These are phyloP conservation scores for Petrocephalus zakoni DNA, from an alignment of 2,113 vertebrate species.

Conservation along the genomic window DNA sequence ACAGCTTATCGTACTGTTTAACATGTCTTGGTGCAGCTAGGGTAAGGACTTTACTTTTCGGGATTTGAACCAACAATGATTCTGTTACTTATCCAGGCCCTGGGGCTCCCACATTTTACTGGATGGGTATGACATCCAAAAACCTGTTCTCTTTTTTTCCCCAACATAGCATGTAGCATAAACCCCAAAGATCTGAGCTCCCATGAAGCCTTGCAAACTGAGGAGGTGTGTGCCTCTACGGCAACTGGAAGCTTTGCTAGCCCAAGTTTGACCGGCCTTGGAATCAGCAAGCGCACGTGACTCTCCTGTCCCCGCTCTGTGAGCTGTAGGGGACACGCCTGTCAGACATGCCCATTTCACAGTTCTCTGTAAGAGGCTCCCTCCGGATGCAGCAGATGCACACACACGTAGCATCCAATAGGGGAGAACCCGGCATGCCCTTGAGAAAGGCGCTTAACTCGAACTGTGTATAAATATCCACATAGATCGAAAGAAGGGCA, in stretches of 20 bases:
- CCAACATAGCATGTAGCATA: background rate
- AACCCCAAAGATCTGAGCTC: background rate
- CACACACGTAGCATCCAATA: background rate
- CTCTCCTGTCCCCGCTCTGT: constrained; percentile 35
- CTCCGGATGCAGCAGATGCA: background rate
- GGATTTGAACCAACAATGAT: background rate
- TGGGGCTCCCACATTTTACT: background rate
- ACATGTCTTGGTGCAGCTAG: background rate
- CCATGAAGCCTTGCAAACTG: background rate
- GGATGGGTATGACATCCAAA: background rate
- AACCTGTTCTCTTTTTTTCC: background rate
- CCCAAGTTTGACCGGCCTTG: background rate
- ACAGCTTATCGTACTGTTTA: background rate
- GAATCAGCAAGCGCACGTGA: constrained; percentile 45
- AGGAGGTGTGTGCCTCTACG: background rate
- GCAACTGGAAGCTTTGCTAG: background rate
- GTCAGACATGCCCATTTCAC: background rate
- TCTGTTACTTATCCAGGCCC: background rate
- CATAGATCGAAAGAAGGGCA: background rate
- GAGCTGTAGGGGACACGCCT: background rate
- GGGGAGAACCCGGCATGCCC: background rate
- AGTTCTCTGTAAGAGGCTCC: background rate
- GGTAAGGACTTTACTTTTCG: background rate
- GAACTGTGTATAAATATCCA: background rate
- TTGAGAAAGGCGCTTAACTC: background rate